Conservation (phyloP, 2,797 vertebrate species). For the Enoplosus armatus region DNA sequence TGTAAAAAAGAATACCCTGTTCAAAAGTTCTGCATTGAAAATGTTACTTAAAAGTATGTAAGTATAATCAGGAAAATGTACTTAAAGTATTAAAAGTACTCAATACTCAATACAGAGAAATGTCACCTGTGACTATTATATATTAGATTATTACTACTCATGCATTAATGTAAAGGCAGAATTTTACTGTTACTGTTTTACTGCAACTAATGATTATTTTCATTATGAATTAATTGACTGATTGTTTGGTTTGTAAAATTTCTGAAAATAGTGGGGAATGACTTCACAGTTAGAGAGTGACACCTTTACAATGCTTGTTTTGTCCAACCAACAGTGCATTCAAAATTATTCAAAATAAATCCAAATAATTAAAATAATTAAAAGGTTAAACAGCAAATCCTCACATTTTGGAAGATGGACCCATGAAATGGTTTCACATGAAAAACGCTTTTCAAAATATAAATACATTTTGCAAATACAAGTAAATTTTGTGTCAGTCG, state of each 20-base stretch:
- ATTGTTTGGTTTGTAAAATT: neutral
- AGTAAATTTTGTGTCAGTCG: neutral
- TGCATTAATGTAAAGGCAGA: neutral
- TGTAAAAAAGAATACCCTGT: too few species aligned
- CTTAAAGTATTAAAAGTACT: neutral
- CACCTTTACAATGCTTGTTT: neutral
- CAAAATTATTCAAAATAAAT: neutral
- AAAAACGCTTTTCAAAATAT: neutral
- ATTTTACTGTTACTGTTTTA: neutral
- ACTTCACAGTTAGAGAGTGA: neutral
- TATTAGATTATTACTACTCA: neutral
- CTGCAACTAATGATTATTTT: neutral
- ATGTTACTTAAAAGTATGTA: too few species aligned
- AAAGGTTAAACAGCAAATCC: neutral
- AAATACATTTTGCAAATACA: too few species aligned
- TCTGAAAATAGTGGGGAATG: neutral
- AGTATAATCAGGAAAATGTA: too few species aligned
- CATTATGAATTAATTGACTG: neutral
- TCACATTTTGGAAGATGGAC: neutral
- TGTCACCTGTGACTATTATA: too few species aligned
- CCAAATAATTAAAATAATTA: neutral
- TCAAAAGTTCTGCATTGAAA: too few species aligned
- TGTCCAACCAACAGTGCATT: neutral
- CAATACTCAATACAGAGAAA: too few species aligned
- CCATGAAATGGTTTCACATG: too few species aligned